Conservation (phyloP, 2,797 vertebrate species). For the Mus spretus region DNA sequence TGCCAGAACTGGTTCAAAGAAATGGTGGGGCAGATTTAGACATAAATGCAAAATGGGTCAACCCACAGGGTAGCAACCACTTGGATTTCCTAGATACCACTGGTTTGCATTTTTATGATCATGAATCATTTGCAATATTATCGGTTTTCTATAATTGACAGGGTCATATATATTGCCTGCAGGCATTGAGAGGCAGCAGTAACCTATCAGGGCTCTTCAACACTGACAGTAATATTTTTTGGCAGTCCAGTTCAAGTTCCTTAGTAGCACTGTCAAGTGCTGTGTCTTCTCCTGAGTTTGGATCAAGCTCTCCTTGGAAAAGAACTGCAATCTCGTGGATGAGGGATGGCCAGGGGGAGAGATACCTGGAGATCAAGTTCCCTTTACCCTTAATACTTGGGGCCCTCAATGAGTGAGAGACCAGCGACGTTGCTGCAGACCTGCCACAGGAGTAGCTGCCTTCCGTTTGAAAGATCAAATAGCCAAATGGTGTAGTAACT, state of each 20-base stretch:
- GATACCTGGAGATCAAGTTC: neutral
- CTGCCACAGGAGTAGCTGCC: neutral
- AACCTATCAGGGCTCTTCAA: neutral
- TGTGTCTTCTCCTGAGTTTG: neutral
- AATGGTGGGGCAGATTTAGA: conserved; percentile 9
- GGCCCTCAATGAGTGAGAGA: neutral
- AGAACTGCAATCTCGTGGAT: neutral
- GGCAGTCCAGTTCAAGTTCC: neutral
- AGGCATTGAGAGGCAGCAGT: neutral
- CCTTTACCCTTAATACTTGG: neutral
- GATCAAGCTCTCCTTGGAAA: neutral
- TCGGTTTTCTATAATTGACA: conserved; percentile 10
- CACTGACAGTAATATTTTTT: neutral
- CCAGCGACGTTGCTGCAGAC: neutral
- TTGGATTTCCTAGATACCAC: neutral
- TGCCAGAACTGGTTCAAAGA: conserved; percentile 13
- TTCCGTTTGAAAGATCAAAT: neutral
- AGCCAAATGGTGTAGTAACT: too few species aligned
- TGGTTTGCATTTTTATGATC: conserved; percentile 34
- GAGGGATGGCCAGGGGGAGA: neutral
- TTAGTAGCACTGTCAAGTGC: neutral
- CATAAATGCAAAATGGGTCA: conserved; percentile 17
- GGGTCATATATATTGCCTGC: neutral
- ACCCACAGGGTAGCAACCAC: neutral
- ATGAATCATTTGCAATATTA: neutral